Evolutionary conservation across 2,113 vertebrate genomes (phyloP).

Genomic region (Scomber colias): DNA sequence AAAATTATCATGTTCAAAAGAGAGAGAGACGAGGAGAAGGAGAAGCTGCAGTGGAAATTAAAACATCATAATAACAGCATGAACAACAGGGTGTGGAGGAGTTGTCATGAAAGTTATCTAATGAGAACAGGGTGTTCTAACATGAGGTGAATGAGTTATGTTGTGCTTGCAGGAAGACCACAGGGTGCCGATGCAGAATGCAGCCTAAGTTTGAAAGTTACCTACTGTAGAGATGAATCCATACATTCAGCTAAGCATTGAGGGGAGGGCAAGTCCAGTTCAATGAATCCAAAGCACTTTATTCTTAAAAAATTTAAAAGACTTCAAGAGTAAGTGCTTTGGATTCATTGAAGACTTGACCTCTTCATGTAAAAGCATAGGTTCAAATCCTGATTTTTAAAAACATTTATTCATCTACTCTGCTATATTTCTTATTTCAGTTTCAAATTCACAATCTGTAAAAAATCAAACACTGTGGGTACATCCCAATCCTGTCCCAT

Average conservation of each 20-base stretch:
- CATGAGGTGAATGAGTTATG: slow-evolving; percentile 39
- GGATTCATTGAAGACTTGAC: slow-evolving; percentile 17
- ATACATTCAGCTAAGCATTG: slow-evolving; percentile 39
- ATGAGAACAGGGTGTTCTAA: slow-evolving; percentile 45
- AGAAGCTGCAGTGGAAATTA: slow-evolving; percentile 34
- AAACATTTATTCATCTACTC: background rate
- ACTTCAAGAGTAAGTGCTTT: slow-evolving; percentile 23
- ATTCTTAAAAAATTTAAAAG: slow-evolving; percentile 33
- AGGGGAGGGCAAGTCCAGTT: slow-evolving; percentile 19
- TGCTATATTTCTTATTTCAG: too few species aligned
- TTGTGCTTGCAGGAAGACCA: slow-evolving; percentile 31
- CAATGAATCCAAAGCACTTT: slow-evolving; percentile 38
- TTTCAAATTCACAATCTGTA: background rate
- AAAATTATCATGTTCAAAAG: slow-evolving; percentile 15
- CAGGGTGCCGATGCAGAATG: slow-evolving; percentile 30
- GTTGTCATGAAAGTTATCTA: slow-evolving; percentile 50
- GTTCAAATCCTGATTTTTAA: slow-evolving; percentile 14
- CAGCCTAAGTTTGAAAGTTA: slow-evolving; percentile 26
- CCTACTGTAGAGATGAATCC: slow-evolving; percentile 32
- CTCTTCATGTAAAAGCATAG: background rate
- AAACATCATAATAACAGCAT: slow-evolving; percentile 7
- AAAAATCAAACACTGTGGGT: background rate
- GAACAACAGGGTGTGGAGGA: background rate
- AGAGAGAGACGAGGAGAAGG: slow-evolving; percentile 2
- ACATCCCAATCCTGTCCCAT: too few species aligned